phyloP scores from a whole-genome alignment of 2,888 invertebrate genomes.

The Lasius platythorax region DNA sequence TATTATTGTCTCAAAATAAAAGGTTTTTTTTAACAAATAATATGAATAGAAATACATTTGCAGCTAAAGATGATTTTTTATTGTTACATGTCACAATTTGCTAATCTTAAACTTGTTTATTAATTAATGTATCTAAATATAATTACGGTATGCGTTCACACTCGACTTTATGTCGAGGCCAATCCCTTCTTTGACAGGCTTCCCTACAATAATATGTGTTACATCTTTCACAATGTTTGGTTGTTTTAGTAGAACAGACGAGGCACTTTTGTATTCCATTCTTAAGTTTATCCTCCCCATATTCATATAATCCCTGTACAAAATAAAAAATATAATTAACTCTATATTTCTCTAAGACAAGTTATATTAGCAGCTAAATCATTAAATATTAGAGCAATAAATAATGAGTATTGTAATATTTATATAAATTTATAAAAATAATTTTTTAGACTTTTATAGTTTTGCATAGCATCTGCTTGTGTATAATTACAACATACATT shows the following conservation, averaged over 20 bases:
- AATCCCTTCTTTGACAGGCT: constrained; percentile 80
- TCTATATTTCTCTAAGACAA: background rate
- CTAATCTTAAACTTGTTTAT: background rate
- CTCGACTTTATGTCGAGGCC: constrained; percentile 78
- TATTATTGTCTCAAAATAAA: background rate
- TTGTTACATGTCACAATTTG: background rate
- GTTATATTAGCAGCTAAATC: background rate
- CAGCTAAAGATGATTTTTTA: background rate
- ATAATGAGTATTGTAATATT: background rate
- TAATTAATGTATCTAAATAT: constrained; percentile 18
- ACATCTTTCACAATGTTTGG: constrained; percentile 73
- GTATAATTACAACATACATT: constrained; percentile 59
- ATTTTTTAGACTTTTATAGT: background rate
- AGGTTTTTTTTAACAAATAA: background rate
- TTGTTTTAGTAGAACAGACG: constrained; percentile 63
- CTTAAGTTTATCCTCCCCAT: constrained; percentile 69
- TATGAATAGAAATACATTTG: background rate
- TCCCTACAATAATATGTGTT: constrained; percentile 79
- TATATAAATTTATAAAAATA: background rate
- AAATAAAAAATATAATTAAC: constrained; percentile 31
- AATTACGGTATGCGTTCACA: constrained; percentile 81
- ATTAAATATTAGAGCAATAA: background rate
- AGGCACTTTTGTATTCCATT: constrained; percentile 74
- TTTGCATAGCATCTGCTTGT: background rate
- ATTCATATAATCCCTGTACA: constrained; percentile 78